Conservation (phyloP, 2,113 vertebrate genomes). For the Gopherus evgoodei region DNA sequence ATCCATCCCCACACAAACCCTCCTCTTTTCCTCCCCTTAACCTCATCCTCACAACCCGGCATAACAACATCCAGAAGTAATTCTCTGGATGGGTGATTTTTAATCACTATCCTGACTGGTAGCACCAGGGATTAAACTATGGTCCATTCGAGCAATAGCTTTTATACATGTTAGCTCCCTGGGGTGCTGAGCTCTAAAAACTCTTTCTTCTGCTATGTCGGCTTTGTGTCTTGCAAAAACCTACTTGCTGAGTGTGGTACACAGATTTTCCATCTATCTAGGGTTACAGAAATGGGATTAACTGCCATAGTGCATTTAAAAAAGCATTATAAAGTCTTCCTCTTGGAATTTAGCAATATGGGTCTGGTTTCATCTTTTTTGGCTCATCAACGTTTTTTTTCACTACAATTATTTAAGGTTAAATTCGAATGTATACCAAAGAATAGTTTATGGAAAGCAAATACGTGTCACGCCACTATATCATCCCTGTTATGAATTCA, state of each 20-base stretch:
- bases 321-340: slow-evolving; percentile 19
- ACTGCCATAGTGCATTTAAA: not conserved
- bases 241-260: slow-evolving; percentile 2
- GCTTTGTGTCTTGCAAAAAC: slow-evolving; percentile 45
- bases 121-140: slow-evolving; percentile 68
- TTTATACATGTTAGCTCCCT: slow-evolving; percentile 64
- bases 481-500: not conserved
- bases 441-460: not conserved
- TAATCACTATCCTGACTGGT: slow-evolving; percentile 64
- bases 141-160: slow-evolving; percentile 29
- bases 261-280: slow-evolving; percentile 40
- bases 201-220: slow-evolving; percentile 41
- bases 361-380: not conserved
- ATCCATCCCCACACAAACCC: slow-evolving; percentile 23
- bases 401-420: not conserved
- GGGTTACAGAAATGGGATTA: slow-evolving; percentile 61
- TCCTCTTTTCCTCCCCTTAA: not conserved
- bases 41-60: not conserved
- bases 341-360: slow-evolving; percentile 8
- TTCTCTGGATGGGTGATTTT: slow-evolving; percentile 73
- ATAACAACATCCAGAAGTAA: slow-evolving; percentile 50
- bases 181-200: slow-evolving; percentile 54
- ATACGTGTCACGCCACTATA: not conserved
- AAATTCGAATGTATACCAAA: not conserved
- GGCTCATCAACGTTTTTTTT: not conserved